Evolutionary conservation across 2,797 vertebrate species (phyloP).

Genomic region (Sebastes hubbsi): DNA sequence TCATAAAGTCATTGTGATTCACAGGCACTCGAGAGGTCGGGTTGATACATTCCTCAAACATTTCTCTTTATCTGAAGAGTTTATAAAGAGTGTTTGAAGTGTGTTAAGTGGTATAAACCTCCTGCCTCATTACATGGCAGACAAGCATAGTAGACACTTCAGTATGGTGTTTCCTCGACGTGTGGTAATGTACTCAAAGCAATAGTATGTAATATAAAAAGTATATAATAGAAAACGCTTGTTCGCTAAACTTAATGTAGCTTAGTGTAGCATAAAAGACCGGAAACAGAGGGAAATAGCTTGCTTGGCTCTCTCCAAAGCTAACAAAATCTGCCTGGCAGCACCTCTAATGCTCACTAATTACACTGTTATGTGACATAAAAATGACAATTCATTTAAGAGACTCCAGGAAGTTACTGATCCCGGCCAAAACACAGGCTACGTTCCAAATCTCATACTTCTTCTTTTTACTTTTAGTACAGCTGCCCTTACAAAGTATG

Average conservation of each 20-base stretch:
- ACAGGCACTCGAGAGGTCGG: neutral
- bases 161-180: neutral
- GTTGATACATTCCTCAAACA: neutral
- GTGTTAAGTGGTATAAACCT: neutral
- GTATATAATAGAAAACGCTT: neutral
- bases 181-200: neutral
- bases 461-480: no score
- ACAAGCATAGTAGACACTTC: neutral
- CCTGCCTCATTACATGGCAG: neutral
- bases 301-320: neutral
- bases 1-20: neutral
- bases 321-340: neutral
- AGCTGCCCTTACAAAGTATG: no score
- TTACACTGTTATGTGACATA: neutral
- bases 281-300: neutral
- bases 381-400: neutral
- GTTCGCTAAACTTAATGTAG: neutral
- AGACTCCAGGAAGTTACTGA: neutral
- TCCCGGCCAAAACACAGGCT: neutral
- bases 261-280: neutral
- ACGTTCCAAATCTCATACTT: no score
- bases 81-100: neutral
- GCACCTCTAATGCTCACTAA: neutral
- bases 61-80: slow-evolving; percentile 2
- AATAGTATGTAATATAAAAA: neutral